Evolutionary conservation across 37 sponge, comb jelly and placozoan genomes (phyloP), one percentile per base, ranked within the genome.

Genomic region (Axinella damicornis): DNA sequence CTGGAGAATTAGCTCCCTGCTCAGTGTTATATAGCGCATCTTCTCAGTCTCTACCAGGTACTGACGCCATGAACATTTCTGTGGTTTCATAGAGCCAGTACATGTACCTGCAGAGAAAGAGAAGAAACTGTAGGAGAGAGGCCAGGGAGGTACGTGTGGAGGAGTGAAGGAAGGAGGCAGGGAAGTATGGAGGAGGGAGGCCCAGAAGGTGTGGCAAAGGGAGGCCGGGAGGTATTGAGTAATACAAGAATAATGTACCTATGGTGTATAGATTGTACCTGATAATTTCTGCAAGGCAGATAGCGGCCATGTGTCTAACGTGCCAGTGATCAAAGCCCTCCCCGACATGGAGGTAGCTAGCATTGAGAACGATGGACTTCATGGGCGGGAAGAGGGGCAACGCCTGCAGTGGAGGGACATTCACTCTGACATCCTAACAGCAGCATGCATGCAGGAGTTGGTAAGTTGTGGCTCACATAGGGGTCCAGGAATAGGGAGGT

Each of bases 401-500:
- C 27, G 25, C 82, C 82, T 81, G 40, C 69, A 11, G 35, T 21
- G 70, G 71, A 37, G 71, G 22, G n/a, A n/a, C n/a, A n/a, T 66
- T 31, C 24, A 66, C 24, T 31, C 30, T 19, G 30, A 19, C 15
- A n/a, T 66, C 24, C 16, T 66, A 31, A 19, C 13, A 33, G 24
- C 68, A 28, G 19, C 35, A 34, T 18, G 39, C 35, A 17, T 41
- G 16, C n/a, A n/a, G n/a, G n/a, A 21, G 40, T 6, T 41, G 1
- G 52, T 25, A 73, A 2, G 5, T 25, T 5, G 0, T 5, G 9
- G 21, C 76, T 17, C 58, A 80, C 77, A 38, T 92, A 92, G 53
- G 93, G 89, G 4, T 88, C 93, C 53, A 92, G 39, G 61, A 73
- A 92, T 35, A 92, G 86, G 34, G 40, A 41, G 31, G 72, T 40